A percentile compares a stretch with the other conserved stretches of the same genome.
Evolutionary conservation across 2,888 invertebrate species (phyloP).

Genomic region (Harmothoe impar): DNA sequence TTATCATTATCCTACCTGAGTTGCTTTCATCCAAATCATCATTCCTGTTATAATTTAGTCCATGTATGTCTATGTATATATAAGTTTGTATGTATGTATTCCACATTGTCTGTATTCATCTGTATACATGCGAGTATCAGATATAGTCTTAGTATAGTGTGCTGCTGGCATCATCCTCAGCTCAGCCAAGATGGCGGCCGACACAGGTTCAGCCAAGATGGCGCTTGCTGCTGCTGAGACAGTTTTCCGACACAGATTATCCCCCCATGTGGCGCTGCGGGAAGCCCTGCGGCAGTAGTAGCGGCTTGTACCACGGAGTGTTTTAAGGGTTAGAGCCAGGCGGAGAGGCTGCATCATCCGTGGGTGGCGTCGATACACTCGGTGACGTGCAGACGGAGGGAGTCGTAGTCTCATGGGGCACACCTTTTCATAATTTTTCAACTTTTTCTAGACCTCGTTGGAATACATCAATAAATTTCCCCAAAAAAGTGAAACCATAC

Average conservation of each 20-base stretch:
- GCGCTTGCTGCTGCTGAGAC: too few relatives aligned
- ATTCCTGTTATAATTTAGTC: too few relatives aligned
- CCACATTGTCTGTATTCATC: not conserved
- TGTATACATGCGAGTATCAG: not conserved
- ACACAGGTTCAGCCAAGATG: too few relatives aligned
- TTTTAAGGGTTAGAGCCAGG: conserved; percentile 29
- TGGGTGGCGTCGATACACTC: conserved; percentile 74
- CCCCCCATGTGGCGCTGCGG: not conserved
- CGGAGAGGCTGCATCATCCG: conserved; percentile 49
- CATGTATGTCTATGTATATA: not conserved
- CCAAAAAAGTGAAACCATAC: too few relatives aligned
- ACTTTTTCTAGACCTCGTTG: too few relatives aligned
- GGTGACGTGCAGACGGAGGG: conserved; percentile 77
- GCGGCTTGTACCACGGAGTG: conserved; percentile 15
- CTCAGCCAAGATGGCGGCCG: not conserved
- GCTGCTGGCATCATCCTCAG: not conserved
- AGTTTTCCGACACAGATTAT: conserved; percentile 6
- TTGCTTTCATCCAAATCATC: too few relatives aligned
- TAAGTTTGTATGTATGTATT: not conserved
- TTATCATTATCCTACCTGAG: too few relatives aligned
- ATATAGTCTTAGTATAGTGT: not conserved
- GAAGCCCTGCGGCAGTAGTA: not conserved
- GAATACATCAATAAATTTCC: too few relatives aligned
- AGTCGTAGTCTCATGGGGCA: conserved; percentile 78
- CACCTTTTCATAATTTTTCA: too few relatives aligned